Evolutionary conservation across 2,797 vertebrate species (phyloP).

Genomic region (Sebastolobus altivelis): DNA sequence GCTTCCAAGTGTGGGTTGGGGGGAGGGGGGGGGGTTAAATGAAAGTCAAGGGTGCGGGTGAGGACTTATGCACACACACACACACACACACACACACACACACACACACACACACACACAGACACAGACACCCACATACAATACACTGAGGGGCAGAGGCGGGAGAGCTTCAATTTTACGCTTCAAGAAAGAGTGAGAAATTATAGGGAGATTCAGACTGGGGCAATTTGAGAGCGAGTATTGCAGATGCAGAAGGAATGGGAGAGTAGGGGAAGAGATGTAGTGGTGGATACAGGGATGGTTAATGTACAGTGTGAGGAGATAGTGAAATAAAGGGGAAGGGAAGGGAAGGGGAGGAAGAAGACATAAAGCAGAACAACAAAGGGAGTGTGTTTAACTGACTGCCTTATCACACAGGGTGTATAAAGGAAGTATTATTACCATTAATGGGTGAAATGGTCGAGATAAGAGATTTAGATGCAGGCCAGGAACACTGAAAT

Average conservation of each 20-base stretch:
- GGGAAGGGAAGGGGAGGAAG: not conserved
- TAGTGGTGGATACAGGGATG: constrained; percentile 15
- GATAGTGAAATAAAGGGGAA: constrained; percentile 28
- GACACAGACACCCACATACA: constrained; percentile 2
- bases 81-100: too few species aligned
- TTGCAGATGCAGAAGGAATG: constrained; percentile 26
- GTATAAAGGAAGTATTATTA: constrained; percentile 13
- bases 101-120: not conserved
- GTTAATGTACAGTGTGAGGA: constrained; percentile 34
- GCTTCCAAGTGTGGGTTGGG: not conserved
- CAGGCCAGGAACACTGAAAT: constrained; percentile 6
- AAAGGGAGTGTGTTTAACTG: constrained; percentile 20
- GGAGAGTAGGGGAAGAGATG: not conserved
- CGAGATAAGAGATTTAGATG: constrained; percentile 18
- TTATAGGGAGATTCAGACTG: constrained; percentile 28
- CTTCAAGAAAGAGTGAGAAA: constrained; percentile 54
- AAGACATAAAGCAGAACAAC: constrained; percentile 13
- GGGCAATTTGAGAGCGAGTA: constrained; percentile 34
- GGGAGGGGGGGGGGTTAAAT: constrained; percentile 11
- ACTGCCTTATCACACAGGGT: constrained; percentile 17
- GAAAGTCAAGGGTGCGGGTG: constrained; percentile 14
- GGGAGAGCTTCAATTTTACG: constrained; percentile 61
- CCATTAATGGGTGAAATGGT: not conserved
- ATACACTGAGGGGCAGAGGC: not conserved
- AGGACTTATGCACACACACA: constrained; percentile 4